Percentiles rank a stretch among this genome's conserved stretches.
These are phyloP conservation scores for Aleiodes alternator DNA, from an alignment of 2,888 invertebrate genomes.

Conservation along the genomic window DNA sequence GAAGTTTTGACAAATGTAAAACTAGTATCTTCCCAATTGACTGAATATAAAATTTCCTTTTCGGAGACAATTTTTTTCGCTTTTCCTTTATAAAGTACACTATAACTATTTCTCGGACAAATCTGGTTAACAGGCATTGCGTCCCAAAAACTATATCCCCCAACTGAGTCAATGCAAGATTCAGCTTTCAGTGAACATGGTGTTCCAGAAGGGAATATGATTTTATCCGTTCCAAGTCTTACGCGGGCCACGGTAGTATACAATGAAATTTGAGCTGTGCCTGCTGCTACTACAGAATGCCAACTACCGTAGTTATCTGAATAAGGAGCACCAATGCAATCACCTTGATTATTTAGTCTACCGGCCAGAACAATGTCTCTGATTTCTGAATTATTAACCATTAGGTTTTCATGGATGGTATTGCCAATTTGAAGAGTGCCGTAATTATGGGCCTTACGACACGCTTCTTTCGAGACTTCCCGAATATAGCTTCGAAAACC, in stretches of 20 bases:
- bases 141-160: slow-evolving; percentile 34
- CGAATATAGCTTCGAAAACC: slow-evolving; percentile 41
- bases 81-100: slow-evolving; percentile 43
- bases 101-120: slow-evolving; percentile 42
- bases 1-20: slow-evolving; percentile 45
- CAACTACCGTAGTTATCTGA: slow-evolving; percentile 17
- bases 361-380: slow-evolving; percentile 42
- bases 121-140: slow-evolving; percentile 5
- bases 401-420: neutral
- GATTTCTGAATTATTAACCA: neutral
- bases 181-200: neutral
- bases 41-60: slow-evolving; percentile 40
- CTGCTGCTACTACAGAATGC: neutral
- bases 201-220: neutral
- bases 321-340: neutral
- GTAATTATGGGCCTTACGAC: slow-evolving; percentile 29
- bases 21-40: slow-evolving; percentile 43
- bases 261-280: neutral
- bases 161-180: slow-evolving; percentile 19
- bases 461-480: slow-evolving; percentile 17
- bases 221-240: slow-evolving; percentile 4
- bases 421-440: neutral
- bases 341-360: slow-evolving; percentile 2
- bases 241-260: neutral
- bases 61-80: slow-evolving; percentile 6